Evolutionary conservation across 2,888 invertebrate species (phyloP).

Genomic region (Luperina testacea): DNA sequence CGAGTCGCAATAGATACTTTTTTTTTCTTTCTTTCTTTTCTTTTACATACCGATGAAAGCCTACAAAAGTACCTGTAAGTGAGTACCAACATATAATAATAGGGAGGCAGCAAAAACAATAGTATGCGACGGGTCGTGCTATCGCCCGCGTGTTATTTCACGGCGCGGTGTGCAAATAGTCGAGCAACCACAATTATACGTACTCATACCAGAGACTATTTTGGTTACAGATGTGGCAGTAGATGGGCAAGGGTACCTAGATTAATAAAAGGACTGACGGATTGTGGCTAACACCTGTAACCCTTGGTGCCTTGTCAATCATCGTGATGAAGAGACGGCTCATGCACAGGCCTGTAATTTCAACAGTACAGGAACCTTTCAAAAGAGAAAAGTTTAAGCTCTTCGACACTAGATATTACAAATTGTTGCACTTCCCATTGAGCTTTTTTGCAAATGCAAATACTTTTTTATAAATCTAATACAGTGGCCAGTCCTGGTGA

Average conservation of each 20-base stretch:
- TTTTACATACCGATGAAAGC: not conserved
- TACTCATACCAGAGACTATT: conserved; percentile 57
- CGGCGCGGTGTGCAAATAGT: conserved; percentile 83
- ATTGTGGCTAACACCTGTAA: not conserved
- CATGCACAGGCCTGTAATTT: not conserved
- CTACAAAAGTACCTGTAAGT: conserved; percentile 20
- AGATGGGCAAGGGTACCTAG: not conserved
- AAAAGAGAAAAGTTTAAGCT: not conserved
- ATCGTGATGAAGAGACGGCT: not conserved
- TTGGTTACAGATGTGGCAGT: conserved; percentile 53
- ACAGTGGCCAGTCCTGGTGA: not conserved
- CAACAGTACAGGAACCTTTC: not conserved
- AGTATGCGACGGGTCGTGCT: conserved; percentile 72
- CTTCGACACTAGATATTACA: not conserved
- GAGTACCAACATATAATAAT: conserved; percentile 44
- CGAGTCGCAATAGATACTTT: too few relatives aligned
- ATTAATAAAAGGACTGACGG: not conserved
- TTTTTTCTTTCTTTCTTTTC: too few relatives aligned
- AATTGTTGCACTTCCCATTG: not conserved
- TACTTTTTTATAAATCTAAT: too few relatives aligned
- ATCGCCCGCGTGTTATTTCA: conserved; percentile 86
- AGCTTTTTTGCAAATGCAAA: not conserved
- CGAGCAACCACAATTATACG: conserved; percentile 76
- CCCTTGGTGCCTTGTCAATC: not conserved
- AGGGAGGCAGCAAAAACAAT: conserved; percentile 71